A percentile compares a stretch with the other conserved stretches of the same genome.
These are phyloP conservation scores for Sminthopsis crassicaudata DNA, from an alignment of 2,113 vertebrate species.

Conservation along the genomic window DNA sequence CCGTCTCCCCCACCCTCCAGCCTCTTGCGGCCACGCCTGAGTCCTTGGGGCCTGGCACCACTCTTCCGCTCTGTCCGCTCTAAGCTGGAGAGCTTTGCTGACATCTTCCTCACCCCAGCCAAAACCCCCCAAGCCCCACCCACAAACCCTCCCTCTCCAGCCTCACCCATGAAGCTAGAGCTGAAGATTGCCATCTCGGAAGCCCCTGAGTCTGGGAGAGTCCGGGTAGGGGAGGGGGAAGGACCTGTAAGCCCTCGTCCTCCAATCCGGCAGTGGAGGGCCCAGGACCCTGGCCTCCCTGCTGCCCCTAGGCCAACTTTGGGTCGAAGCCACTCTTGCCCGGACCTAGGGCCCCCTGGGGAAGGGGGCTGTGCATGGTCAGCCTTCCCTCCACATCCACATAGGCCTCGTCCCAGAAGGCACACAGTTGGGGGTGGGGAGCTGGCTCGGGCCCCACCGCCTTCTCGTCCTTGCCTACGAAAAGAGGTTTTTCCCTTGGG, in stretches of 20 bases:
- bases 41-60: constrained; percentile 89
- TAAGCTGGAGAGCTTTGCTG: constrained; percentile 92
- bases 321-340: constrained; percentile 89
- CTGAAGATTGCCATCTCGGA: constrained; percentile 82
- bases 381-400: constrained; percentile 50
- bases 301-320: constrained; percentile 72
- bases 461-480: constrained; percentile 86
- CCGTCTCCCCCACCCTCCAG: constrained; percentile 64
- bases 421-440: constrained; percentile 92
- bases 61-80: constrained; percentile 90
- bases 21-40: constrained; percentile 78
- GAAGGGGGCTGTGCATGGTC: constrained; percentile 69
- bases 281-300: constrained; percentile 58
- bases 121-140: constrained; percentile 67
- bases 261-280: constrained; percentile 79
- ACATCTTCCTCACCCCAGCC: constrained; percentile 91
- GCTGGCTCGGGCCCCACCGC: constrained; percentile 83
- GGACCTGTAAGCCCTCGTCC: constrained; percentile 74
- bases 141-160: not conserved
- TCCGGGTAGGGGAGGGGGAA: constrained; percentile 30
- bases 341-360: constrained; percentile 78
- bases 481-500: constrained; percentile 91
- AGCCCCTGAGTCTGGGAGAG: constrained; percentile 55
- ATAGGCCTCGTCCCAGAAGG: constrained; percentile 80
- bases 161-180: constrained; percentile 76